Base-by-base conservation (phyloP, 2,888 invertebrate species). In the Chrysodeixis includens region DNA sequence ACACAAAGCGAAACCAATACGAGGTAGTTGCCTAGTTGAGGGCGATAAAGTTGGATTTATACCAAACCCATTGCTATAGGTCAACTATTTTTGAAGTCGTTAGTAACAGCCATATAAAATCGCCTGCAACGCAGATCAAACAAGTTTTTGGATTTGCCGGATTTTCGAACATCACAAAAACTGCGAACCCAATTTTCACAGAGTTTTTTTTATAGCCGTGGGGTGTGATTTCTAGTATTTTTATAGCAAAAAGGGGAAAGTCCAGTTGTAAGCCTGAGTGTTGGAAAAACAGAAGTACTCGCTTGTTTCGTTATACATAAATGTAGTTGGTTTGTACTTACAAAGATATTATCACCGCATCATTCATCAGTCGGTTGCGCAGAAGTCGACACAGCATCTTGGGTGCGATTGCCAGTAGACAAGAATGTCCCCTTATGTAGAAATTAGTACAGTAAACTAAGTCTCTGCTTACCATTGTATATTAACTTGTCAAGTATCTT, bases 81-180 rank as follows among this genome's bases (percentile, higher is more conserved):
- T 49, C 46, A 49, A 49, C 46, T 49, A 49, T 49, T 49, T 49
- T 46, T 49, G 16, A 40, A 49, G 18, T 49, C 46, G 46, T 49
- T 20, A 49, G 18, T 9, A 18, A 49, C 46, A 49, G 20, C 46
- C 46, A 49, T 49, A 49, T 40, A 40, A n/a, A 49, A 18, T 10
- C 20, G 18, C 46, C 18, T 18, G 46, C 46, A 49, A 12, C 46
- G 18, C 46, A 49, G 18, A 49, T 49, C 18, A 49, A 49, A 49
- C 46, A 49, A 20, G 18, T 49, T 49, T 49, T 20, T 18, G 46
- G 18, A 20, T 18, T 49, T 18, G 46, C 40, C n/a, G 40, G 40
- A 40, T 40, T 40, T 40, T 40, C 40, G n/a, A n/a, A 14, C 20
- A 49, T 49, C 46, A 49, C 46, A 49, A 49, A 49, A 49, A 49